Evolutionary conservation across 1,140 invertebrate species (phyloP), one percentile per base, ranked within the genome.

Genomic region (Bombus polaris): DNA sequence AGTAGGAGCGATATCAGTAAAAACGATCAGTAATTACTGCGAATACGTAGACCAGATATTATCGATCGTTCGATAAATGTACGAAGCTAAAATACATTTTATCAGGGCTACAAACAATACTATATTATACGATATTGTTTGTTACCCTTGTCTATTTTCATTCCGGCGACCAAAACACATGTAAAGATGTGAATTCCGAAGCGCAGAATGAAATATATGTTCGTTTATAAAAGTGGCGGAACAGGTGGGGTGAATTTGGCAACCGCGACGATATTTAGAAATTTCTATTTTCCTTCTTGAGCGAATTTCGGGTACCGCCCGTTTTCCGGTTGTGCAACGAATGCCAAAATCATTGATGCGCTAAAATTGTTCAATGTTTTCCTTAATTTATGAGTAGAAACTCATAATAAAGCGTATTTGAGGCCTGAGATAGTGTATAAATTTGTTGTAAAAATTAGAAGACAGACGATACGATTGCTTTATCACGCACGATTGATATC

Each of bases 241-340:
- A 35, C 32, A 65, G 71, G 32, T 35, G 47, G 79, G 62, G 66
- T 70, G 59, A 66, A 77, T 71, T 88, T 89, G 81, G 77, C 87
- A 89, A 32, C 22, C 0, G 37, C 57, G 37, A 77, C n/a, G 12
- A 35, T 42, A 65, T 37, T 39, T 66, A 42, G 78, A n/a, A 59
- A 68, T 71, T 87, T 83, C 72, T 82, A 47, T 66, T 83, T 84
- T 87, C 66, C 77, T 59, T 72, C 39, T 72, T n/a, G 15, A 76
- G 66, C 68, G 62, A 75, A 74, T 78, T 70, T 81, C 42, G 18
- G 5, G 44, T 62, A 70, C 32, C 53, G 62, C 3, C 15, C 53
- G 62, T 15, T 84, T 72, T 85, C 76, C 81, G 79, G 37, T 68
- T 53, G 70, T 8, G 37, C 53, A 32, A 62, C 4, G 57, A 39